Conservation (phyloP, 2,888 invertebrate genomes). For the Protodeltote pygarga region DNA sequence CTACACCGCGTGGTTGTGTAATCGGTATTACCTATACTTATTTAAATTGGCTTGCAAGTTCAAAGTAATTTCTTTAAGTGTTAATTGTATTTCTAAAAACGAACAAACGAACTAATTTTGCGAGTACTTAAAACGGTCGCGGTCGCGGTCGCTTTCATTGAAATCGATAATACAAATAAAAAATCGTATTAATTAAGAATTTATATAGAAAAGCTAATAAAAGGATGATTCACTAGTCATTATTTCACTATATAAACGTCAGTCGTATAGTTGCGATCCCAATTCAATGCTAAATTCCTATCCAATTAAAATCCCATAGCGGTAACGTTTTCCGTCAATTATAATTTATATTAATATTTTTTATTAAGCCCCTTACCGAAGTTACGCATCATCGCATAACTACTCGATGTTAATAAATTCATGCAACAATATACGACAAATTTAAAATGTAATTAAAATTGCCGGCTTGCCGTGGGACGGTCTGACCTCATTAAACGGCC, state of each 20-base stretch:
- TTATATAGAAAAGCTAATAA: background rate
- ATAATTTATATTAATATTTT: slow-evolving; percentile 33
- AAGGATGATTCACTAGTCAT: background rate
- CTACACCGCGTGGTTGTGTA: too few relatives aligned
- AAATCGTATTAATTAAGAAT: too few relatives aligned
- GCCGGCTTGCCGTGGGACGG: slow-evolving; percentile 60
- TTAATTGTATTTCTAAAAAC: too few relatives aligned
- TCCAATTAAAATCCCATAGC: slow-evolving; percentile 39
- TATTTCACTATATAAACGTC: slow-evolving; percentile 1
- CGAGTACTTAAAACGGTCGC: too few relatives aligned
- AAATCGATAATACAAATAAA: too few relatives aligned
- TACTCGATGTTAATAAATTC: slow-evolving; percentile 41
- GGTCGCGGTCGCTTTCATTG: too few relatives aligned
- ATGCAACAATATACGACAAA: slow-evolving; percentile 55
- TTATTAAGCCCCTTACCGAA: slow-evolving; percentile 29
- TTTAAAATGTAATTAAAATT: slow-evolving; percentile 79
- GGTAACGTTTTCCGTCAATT: slow-evolving; percentile 29
- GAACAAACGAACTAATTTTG: too few relatives aligned
- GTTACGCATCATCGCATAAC: slow-evolving; percentile 34
- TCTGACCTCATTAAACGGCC: slow-evolving; percentile 78
- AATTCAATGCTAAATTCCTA: slow-evolving; percentile 5
- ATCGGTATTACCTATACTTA: too few relatives aligned
- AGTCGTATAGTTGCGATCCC: slow-evolving; percentile 5
- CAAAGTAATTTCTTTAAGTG: background rate
- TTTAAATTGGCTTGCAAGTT: too few relatives aligned